Evolutionary conservation across 1,140 invertebrate species (phyloP), one percentile per base, ranked within the genome.

Genomic region (Caenorhabditis brenneri): DNA sequence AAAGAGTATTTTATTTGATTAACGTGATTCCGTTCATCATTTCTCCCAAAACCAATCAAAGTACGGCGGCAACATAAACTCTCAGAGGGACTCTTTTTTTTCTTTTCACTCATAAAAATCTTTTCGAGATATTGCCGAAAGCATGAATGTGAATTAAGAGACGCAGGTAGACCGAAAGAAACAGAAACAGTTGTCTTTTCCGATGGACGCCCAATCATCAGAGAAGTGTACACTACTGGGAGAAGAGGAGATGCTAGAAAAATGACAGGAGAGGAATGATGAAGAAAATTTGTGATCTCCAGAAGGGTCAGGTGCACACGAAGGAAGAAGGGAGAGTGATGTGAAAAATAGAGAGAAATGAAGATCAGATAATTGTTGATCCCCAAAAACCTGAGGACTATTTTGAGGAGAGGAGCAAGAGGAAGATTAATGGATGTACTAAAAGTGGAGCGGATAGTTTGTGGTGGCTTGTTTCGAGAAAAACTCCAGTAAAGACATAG

Each of bases 371-470:
- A 74, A 19, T 74, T 74, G 65, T 74, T 74, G 65, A 74, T 74
- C 65, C 15, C 1, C 58, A n/a, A 5, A 58, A n/a, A 36, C 5
- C 15, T 74, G 12, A 24, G 29, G 36, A 39, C 65, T 74, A 74
- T 74, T 42, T 74, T 46, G 65, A 74, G 65, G 19, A 2, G 53
- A 42, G 9, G 36, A 46, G 36, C n/a, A n/a, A 9, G 29, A 24
- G 29, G n/a, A 74, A 74, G 65, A 74, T 74, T 74, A 74, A 74
- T 74, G 65, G 36, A 22, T 74, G 65, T n/a, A 74, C 65, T 74
- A 42, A 74, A 42, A 39, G 65, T 74, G 65, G 36, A 74, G 65
- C 65, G 29, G 36, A 16, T 65, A 22, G 4, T 42, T 42, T n/a
- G n/a, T n/a, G n/a, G n/a, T n/a, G n/a, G n/a, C n/a, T n/a, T n/a